phyloP scores from a whole-genome alignment of 2,113 vertebrate species.

The Gallinago jamesoni region DNA sequence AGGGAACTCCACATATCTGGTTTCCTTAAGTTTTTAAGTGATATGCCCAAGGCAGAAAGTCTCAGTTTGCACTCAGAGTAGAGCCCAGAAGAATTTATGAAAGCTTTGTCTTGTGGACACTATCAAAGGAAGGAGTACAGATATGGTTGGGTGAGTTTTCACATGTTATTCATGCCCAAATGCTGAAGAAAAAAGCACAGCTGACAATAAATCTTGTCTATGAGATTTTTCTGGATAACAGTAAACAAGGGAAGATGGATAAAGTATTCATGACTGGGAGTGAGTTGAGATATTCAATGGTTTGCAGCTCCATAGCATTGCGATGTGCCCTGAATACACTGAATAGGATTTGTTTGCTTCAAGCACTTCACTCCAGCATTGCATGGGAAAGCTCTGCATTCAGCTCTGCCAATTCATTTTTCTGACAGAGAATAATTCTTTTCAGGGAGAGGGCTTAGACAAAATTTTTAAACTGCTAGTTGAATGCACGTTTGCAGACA shows the following conservation, averaged over 20 bases:
- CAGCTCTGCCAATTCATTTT: slow-evolving; percentile 53
- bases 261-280: neutral
- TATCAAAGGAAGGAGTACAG: neutral
- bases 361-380: neutral
- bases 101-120: neutral
- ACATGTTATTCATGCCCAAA: neutral
- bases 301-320: neutral
- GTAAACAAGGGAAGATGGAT: neutral
- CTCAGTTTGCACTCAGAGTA: neutral
- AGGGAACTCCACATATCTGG: neutral
- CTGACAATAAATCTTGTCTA: neutral
- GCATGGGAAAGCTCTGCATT: slow-evolving; percentile 56
- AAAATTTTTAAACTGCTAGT: neutral
- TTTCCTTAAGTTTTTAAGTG: neutral
- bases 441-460: neutral
- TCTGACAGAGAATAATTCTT: slow-evolving; percentile 29
- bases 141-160: neutral
- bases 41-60: neutral
- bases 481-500: neutral
- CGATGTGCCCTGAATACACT: slow-evolving; percentile 36
- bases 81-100: neutral
- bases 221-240: neutral
- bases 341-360: slow-evolving; percentile 25
- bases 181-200: neutral
- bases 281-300: neutral